Conservation (phyloP, 2,888 invertebrate species). For the Caenorhabditis macrosperma region DNA sequence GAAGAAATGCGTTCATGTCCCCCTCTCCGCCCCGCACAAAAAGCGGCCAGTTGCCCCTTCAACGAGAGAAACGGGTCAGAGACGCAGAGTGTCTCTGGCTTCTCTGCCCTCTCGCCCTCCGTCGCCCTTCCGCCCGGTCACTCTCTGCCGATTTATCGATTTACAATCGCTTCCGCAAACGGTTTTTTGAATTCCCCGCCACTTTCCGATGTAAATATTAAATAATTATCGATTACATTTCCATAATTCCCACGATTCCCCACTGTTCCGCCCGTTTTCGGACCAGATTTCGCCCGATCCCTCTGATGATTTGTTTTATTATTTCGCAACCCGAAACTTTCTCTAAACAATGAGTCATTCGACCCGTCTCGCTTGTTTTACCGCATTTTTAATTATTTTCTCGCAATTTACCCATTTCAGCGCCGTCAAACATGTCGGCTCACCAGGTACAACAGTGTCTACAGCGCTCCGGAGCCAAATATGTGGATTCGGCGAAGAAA, state of each 20-base stretch:
- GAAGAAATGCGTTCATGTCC: not conserved
- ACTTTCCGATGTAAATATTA: too few relatives aligned
- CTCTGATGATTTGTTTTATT: constrained; percentile 18
- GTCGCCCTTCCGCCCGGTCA: too few relatives aligned
- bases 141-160: constrained; percentile 42
- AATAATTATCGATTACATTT: not conserved
- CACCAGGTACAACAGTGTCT: constrained; percentile 55
- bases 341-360: constrained; percentile 30
- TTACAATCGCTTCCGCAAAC: constrained; percentile 14
- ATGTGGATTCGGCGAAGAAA: constrained; percentile 72
- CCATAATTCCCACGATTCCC: not conserved
- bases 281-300: not conserved
- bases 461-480: constrained; percentile 61
- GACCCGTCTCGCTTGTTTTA: not conserved
- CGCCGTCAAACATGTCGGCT: constrained; percentile 7
- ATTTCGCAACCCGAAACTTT: constrained; percentile 27
- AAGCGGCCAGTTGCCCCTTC: constrained; percentile 9
- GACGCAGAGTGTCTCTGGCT: constrained; percentile 29
- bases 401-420: not conserved
- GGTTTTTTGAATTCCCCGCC: not conserved
- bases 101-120: constrained; percentile 13
- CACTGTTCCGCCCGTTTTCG: not conserved
- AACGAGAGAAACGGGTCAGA: constrained; percentile 31
- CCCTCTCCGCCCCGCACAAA: not conserved
- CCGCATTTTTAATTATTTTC: not conserved